A percentile compares a stretch with the other conserved stretches of the same genome.
Conservation (phyloP, 2,113 vertebrate species). For the Lampris incognitus region DNA sequence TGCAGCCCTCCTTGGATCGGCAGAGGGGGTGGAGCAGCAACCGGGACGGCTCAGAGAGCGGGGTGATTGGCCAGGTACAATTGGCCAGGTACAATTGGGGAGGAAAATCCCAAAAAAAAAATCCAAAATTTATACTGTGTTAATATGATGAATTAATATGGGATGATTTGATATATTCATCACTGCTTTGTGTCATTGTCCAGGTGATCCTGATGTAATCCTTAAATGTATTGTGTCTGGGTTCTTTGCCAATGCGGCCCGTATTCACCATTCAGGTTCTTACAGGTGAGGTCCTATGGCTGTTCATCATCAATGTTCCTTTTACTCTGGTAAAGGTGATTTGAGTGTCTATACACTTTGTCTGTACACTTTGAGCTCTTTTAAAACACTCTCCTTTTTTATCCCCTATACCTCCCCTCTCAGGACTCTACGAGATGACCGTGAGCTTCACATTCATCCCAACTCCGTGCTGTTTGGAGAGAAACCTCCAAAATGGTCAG, state of each 20-base stretch:
- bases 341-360: not conserved
- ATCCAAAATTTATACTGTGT: no score
- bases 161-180: not conserved
- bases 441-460: conserved; percentile 96
- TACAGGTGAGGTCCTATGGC: conserved; percentile 85
- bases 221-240: conserved; percentile 94
- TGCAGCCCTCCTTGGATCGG: no score
- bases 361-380: not conserved
- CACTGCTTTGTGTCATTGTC: conserved; percentile 8
- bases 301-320: not conserved
- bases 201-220: conserved; percentile 97
- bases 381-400: not conserved
- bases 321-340: not conserved
- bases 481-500: conserved; percentile 97
- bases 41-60: no score
- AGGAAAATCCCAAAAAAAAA: no score
- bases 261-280: conserved; percentile 94
- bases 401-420: conserved; percentile 9
- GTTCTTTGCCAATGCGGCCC: conserved; percentile 97
- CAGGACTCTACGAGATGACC: conserved; percentile 96
- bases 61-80: no score
- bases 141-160: not conserved
- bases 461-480: conserved; percentile 94
- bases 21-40: no score
- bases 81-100: no score